Percentiles rank a stretch among this genome's conserved stretches.
phyloP scores from a whole-genome alignment of 2,888 invertebrate genomes.

The Margaritifera margaritifera region DNA sequence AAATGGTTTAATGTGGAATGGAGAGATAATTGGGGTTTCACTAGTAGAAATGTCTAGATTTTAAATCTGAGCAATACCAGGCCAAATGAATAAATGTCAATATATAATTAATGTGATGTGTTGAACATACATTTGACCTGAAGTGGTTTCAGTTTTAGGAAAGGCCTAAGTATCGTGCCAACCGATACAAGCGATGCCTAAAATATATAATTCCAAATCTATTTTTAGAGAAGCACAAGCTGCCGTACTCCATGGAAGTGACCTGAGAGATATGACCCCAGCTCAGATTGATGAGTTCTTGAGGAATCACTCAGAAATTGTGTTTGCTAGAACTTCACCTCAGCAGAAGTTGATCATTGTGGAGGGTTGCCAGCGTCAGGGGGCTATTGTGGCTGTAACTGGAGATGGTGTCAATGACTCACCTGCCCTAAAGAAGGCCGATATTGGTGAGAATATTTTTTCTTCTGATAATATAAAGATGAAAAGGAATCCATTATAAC shows the following conservation, averaged over 20 bases:
- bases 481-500: neutral
- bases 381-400: constrained; percentile 87
- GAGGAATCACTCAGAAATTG: constrained; percentile 93
- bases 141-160: too few relatives aligned
- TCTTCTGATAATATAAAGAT: neutral
- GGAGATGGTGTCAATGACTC: constrained; percentile 93
- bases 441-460: constrained; percentile 72
- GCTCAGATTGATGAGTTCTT: constrained; percentile 92
- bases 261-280: constrained; percentile 89
- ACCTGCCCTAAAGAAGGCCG: constrained; percentile 87
- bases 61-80: too few relatives aligned
- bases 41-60: too few relatives aligned
- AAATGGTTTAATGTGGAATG: too few relatives aligned
- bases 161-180: too few relatives aligned
- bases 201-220: too few relatives aligned
- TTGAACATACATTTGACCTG: too few relatives aligned
- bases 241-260: constrained; percentile 72
- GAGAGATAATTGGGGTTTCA: too few relatives aligned
- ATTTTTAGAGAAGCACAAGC: constrained; percentile 72
- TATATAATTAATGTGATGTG: too few relatives aligned
- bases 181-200: too few relatives aligned
- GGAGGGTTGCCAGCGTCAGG: constrained; percentile 86
- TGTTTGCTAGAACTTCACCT: constrained; percentile 95
- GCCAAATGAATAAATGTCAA: too few relatives aligned
- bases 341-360: constrained; percentile 87